These are phyloP conservation scores for Podarcis muralis DNA, from an alignment of 2,113 vertebrate species.

Conservation along the genomic window DNA sequence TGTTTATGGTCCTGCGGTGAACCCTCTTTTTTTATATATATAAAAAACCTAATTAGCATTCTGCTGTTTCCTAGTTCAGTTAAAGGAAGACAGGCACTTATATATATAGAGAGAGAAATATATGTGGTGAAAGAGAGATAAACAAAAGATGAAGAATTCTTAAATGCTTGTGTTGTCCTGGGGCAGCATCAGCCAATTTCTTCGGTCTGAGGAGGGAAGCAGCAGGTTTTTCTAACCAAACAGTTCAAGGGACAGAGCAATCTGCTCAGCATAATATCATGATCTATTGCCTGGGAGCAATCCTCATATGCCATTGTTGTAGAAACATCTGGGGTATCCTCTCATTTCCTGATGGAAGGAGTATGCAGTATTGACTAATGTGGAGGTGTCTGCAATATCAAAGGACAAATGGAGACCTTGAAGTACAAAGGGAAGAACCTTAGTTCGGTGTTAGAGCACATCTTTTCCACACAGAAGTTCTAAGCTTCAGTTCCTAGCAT, in stretches of 20 bases:
- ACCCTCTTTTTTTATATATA: not conserved
- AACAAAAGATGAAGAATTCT: not conserved
- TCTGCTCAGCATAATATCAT: not conserved
- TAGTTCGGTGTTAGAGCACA: not conserved
- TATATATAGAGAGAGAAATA: not conserved
- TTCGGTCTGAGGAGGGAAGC: not conserved
- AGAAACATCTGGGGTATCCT: too few species aligned
- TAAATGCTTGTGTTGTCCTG: not conserved
- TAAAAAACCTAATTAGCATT: not conserved
- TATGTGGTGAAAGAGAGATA: not conserved
- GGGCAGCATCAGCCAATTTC: not conserved
- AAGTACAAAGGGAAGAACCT: not conserved
- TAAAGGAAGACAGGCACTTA: not conserved
- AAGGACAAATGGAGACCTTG: not conserved
- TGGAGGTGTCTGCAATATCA: not conserved
- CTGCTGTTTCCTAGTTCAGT: not conserved
- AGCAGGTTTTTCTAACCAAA: not conserved
- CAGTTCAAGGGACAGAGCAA: not conserved
- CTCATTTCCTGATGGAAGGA: not conserved
- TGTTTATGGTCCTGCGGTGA: slow-evolving; percentile 1
- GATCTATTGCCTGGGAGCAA: not conserved
- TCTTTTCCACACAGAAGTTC: not conserved
- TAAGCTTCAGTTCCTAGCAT: not conserved
- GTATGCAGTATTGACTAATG: not conserved
- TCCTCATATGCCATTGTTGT: not conserved